A percentile compares a stretch with the other conserved stretches of the same genome.
Evolutionary conservation across 2,113 vertebrate species (phyloP).

Genomic region (Aplodontia rufa): DNA sequence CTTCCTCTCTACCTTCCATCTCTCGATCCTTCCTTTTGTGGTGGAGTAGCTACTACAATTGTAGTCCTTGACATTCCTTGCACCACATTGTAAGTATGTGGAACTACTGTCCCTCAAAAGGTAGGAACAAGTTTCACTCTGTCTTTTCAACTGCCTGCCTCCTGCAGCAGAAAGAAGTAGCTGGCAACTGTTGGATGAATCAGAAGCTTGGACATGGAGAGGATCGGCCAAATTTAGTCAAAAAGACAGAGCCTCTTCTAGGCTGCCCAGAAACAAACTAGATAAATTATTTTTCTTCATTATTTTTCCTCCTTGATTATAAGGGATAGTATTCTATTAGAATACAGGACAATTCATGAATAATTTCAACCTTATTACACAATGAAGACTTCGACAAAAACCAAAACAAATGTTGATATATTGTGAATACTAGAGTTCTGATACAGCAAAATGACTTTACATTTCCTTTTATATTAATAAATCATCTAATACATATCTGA

Average conservation of each 20-base stretch:
- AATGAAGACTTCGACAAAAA: not conserved
- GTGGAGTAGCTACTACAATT: not conserved
- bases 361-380: not conserved
- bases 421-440: not conserved
- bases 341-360: not conserved
- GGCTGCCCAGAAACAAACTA: not conserved
- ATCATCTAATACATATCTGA: not conserved
- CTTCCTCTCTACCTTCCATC: not conserved
- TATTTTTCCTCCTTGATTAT: not conserved
- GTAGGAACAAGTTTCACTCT: not conserved
- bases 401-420: not conserved
- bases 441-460: not conserved
- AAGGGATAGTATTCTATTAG: not conserved
- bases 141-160: not conserved
- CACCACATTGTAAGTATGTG: not conserved
- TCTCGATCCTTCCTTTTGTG: not conserved
- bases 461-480: not conserved
- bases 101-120: not conserved
- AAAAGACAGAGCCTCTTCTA: not conserved
- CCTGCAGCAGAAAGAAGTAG: not conserved
- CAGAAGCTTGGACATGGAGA: not conserved
- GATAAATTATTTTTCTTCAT: not conserved
- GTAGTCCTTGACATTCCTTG: not conserved
- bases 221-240: not conserved
- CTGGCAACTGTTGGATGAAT: not conserved